Evolutionary conservation across 2,113 vertebrate species (phyloP).

Genomic region (Boleophthalmus pectinirostris): DNA sequence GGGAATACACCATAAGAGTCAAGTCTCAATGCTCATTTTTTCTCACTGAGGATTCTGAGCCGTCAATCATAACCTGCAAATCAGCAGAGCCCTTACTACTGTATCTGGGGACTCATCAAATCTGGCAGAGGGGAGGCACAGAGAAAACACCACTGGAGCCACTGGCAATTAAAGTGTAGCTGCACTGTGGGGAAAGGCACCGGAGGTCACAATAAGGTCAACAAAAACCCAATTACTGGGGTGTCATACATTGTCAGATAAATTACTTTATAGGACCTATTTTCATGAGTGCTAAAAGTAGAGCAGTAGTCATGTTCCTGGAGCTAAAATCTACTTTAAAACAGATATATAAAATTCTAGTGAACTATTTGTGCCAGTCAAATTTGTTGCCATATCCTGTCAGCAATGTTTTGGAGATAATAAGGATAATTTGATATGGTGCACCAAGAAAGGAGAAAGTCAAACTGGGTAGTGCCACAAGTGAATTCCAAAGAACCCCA

Average conservation of each 20-base stretch:
- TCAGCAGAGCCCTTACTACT: slow-evolving; percentile 25
- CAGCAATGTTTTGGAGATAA: neutral
- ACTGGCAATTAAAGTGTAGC: slow-evolving; percentile 61
- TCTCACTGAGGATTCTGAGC: slow-evolving; percentile 38
- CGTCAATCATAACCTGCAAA: slow-evolving; percentile 57
- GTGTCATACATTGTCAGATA: slow-evolving; percentile 46
- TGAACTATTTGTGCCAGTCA: neutral
- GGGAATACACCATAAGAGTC: slow-evolving; percentile 11
- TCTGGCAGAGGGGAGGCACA: slow-evolving; percentile 36
- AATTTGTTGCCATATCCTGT: neutral
- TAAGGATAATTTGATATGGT: neutral
- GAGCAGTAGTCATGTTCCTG: neutral
- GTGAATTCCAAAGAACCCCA: neutral
- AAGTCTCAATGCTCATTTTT: slow-evolving; percentile 47
- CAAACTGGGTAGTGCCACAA: neutral
- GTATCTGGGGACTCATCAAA: slow-evolving; percentile 38
- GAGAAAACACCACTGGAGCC: slow-evolving; percentile 42
- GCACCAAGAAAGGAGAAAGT: neutral
- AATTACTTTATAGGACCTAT: slow-evolving; percentile 36
- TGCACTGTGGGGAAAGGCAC: slow-evolving; percentile 20
- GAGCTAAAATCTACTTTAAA: neutral
- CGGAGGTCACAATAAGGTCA: slow-evolving; percentile 50
- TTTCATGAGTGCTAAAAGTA: slow-evolving; percentile 12
- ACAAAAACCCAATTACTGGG: slow-evolving; percentile 66
- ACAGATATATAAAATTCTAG: neutral